Evolutionary conservation across 2,113 vertebrate genomes (phyloP).

Genomic region (Tyrannus savana): DNA sequence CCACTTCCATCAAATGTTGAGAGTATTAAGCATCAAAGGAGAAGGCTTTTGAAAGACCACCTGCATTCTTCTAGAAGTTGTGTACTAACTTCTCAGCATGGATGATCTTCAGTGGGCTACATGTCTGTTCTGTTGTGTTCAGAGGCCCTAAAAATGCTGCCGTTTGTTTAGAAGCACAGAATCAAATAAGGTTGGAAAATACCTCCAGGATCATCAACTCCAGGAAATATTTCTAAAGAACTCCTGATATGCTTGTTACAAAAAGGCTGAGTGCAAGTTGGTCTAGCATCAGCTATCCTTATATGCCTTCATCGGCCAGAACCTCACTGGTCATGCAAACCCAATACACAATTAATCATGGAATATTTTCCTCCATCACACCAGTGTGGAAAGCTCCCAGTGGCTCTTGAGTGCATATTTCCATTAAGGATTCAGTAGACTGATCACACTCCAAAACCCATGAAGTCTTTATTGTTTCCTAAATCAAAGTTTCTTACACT

Average conservation of each 20-base stretch:
- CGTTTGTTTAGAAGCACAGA: neutral
- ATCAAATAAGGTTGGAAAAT: neutral
- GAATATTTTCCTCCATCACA: neutral
- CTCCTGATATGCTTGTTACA: neutral
- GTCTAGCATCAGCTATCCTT: neutral
- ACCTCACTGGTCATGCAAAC: neutral
- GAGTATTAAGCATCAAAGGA: neutral
- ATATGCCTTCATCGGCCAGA: neutral
- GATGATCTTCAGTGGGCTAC: neutral
- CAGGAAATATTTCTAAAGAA: neutral
- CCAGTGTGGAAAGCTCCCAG: neutral
- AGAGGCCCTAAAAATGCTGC: neutral
- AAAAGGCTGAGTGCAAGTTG: neutral
- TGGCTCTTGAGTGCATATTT: neutral
- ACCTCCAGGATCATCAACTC: neutral
- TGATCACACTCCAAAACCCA: neutral
- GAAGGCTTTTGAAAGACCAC: neutral
- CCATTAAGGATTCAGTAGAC: neutral
- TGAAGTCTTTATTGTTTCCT: neutral
- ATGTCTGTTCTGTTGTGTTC: neutral
- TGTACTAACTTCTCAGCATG: neutral
- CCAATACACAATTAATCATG: neutral
- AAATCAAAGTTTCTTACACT: neutral
- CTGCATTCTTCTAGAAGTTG: neutral
- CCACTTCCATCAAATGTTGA: neutral